Evolutionary conservation across 2,888 invertebrate genomes (phyloP).

Genomic region (Caenorhabditis sinica): DNA sequence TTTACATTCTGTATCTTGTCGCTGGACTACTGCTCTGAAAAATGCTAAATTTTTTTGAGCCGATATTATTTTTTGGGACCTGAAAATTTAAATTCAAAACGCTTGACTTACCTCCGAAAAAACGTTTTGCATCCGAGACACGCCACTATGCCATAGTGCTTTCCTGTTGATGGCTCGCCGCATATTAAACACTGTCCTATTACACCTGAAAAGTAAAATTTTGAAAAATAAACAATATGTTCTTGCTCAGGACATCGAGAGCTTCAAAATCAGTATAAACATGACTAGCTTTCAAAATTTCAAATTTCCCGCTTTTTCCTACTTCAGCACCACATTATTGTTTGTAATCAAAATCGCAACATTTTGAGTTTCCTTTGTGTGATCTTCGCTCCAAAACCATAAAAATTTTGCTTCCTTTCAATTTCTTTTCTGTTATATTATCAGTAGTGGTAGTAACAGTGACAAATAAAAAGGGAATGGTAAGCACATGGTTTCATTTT

Average conservation of each 20-base stretch:
- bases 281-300: background rate
- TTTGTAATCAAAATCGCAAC: slow-evolving; percentile 19
- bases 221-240: background rate
- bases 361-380: slow-evolving; percentile 9
- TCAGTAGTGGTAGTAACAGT: slow-evolving; percentile 15
- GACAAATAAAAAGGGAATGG: too few species aligned
- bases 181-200: slow-evolving; percentile 79
- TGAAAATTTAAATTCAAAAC: too few species aligned
- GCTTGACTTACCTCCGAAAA: slow-evolving; percentile 80
- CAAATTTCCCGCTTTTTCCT: too few species aligned
- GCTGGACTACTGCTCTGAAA: slow-evolving; percentile 83
- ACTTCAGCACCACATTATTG: too few species aligned
- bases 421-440: slow-evolving; percentile 7
- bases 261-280: background rate
- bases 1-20: slow-evolving; percentile 82
- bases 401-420: slow-evolving; percentile 5
- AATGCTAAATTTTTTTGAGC: background rate
- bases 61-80: background rate
- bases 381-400: slow-evolving; percentile 24
- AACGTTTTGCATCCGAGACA: slow-evolving; percentile 84
- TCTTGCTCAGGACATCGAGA: background rate
- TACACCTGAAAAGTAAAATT: slow-evolving; percentile 62
- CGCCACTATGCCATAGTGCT: slow-evolving; percentile 82
- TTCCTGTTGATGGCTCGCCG: slow-evolving; percentile 79
- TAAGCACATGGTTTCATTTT: slow-evolving; percentile 18